Evolutionary conservation across 2,113 vertebrate genomes (phyloP).

Genomic region (Lepidiolamprologus cunningtoni): DNA sequence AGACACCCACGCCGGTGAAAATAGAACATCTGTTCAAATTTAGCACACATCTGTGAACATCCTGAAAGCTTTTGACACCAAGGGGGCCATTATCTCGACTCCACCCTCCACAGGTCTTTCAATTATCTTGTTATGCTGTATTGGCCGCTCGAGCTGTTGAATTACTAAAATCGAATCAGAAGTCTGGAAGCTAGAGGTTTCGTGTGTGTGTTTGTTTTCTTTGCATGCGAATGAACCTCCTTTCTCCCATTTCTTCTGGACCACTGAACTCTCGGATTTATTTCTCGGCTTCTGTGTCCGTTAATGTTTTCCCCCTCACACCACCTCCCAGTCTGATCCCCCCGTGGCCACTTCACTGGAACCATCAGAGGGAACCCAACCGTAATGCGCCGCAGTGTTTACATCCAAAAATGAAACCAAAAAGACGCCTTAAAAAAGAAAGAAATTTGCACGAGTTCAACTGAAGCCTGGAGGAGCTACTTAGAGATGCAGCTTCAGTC

Average conservation of each 20-base stretch:
- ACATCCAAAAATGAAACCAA: conserved; percentile 13
- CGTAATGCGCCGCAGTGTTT: background rate
- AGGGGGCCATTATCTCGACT: conserved; percentile 37
- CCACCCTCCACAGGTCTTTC: conserved; percentile 29
- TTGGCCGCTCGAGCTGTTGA: background rate
- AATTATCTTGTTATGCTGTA: background rate
- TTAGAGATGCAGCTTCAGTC: background rate
- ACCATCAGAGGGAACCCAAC: background rate
- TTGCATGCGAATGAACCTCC: background rate
- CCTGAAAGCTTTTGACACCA: conserved; percentile 32
- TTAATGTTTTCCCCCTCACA: background rate
- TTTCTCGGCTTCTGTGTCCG: background rate
- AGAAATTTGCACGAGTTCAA: background rate
- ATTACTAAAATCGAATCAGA: background rate
- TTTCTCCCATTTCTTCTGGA: background rate
- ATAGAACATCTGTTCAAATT: conserved; percentile 51
- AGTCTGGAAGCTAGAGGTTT: background rate
- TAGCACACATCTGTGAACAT: conserved; percentile 34
- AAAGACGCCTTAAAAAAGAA: background rate
- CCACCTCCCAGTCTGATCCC: background rate
- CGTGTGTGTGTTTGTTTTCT: background rate
- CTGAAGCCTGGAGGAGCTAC: background rate
- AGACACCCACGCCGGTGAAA: conserved; percentile 7
- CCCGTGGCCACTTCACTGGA: background rate
- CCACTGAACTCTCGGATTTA: background rate